Evolutionary conservation across 2,888 invertebrate species (phyloP).

Genomic region (Arenicola marina): DNA sequence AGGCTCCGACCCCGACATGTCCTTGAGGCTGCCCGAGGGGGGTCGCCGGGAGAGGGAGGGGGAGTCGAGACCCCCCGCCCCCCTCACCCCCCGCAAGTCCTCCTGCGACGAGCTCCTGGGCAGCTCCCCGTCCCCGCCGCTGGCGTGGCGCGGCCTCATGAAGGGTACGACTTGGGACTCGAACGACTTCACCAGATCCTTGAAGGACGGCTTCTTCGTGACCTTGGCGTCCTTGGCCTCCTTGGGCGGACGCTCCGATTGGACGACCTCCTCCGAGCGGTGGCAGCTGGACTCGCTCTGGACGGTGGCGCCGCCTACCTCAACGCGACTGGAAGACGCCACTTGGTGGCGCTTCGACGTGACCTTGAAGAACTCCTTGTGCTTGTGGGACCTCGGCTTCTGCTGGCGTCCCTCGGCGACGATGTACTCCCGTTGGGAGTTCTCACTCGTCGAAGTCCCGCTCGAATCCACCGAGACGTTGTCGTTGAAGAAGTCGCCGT

Average conservation of each 20-base stretch:
- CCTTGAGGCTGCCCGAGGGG: neutral
- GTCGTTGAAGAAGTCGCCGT: constrained; percentile 1
- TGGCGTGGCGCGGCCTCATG: neutral
- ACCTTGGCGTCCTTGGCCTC: neutral
- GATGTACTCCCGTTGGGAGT: constrained; percentile 2
- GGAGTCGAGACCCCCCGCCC: no score
- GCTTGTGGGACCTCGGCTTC: no score
- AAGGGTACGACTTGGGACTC: neutral
- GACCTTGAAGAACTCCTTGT: no score
- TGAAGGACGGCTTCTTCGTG: neutral
- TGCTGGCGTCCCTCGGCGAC: neutral
- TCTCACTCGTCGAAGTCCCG: neutral
- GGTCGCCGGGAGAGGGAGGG: no score
- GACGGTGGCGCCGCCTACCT: no score
- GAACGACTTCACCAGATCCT: neutral
- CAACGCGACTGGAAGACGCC: no score
- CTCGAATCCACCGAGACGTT: neutral
- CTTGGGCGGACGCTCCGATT: neutral
- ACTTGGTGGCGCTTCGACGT: no score
- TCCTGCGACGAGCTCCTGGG: neutral
- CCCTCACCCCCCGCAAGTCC: neutral
- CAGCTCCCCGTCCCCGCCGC: neutral
- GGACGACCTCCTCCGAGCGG: neutral
- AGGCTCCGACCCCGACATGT: constrained; percentile 1
- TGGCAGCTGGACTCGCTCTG: neutral